Evolutionary conservation across 35 echinoderm and acorn worm genomes (phyloP), one percentile per base, ranked within the genome.

Genomic region (Eucidaris tribuloides): DNA sequence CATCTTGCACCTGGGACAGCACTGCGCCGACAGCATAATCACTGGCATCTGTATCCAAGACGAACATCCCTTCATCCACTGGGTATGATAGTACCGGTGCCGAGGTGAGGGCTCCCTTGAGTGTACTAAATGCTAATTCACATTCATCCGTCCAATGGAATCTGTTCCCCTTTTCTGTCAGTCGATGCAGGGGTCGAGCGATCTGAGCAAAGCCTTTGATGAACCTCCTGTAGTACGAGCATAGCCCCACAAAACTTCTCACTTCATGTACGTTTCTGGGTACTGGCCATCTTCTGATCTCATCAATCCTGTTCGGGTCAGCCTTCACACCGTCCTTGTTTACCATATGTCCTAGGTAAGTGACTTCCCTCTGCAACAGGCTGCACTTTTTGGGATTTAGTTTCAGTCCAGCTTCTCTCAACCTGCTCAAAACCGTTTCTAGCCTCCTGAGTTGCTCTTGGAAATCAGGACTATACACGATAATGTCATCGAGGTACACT

Each of bases 211-310:
- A 92, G 5, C 64, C 31, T 0, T 3, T 4, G 0, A 92, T 77
- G 46, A 92, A 92, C n/a, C 77, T 56, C 1, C 90, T 30, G 60
- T 92, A 87, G 42, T 92, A 92, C 3, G 61, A 72, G 35, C 46
- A 81, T 4, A 92, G 58, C 40, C 84, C 90, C 0, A 92, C 0
- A 58, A 92, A 92, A 3, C 62, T 76, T 2, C 84, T 40, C 1
- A 87, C 77, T 4, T 80, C 76, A 1, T 24, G 71, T 4, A 72
- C 20, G 23, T 62, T 92, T 35, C 78, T 58, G 0, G 90, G 90
- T 3, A 11, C 25, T 2, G 83, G 83, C 77, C 76, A 80, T 2
- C 72, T 48, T 4, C 48, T 27, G 3, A 87, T 55, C 1, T 63
- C 90, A 34, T 46, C 32, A 19, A 92, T 24, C 42, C 85, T 85